These are phyloP conservation scores for Sisyra nigra DNA, from an alignment of 2,888 invertebrate species.

Conservation along the genomic window DNA sequence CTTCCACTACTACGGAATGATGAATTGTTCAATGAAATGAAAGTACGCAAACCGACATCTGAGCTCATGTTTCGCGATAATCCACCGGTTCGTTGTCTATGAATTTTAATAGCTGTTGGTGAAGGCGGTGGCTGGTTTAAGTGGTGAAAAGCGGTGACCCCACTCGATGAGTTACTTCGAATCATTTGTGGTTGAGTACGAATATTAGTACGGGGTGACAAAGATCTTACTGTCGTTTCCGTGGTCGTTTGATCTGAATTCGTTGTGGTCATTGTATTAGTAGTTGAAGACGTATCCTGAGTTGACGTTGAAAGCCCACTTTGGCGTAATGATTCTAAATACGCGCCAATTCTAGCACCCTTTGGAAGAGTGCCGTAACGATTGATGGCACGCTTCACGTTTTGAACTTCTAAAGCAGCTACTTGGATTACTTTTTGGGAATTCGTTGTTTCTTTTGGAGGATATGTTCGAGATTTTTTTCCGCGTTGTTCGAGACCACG, in stretches of 20 bases:
- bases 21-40: conserved; percentile 21
- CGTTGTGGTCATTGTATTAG: conserved; percentile 13
- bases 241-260: conserved; percentile 21
- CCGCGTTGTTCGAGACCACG: conserved; percentile 41
- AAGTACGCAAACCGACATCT: conserved; percentile 29
- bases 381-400: conserved; percentile 86
- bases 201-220: conserved; percentile 47
- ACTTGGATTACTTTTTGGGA: conserved; percentile 36
- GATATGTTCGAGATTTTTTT: conserved; percentile 42
- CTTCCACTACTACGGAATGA: conserved; percentile 37
- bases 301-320: conserved; percentile 40
- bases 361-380: conserved; percentile 95
- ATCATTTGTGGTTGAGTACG: conserved; percentile 70
- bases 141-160: conserved; percentile 45
- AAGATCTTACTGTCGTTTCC: conserved; percentile 31
- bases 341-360: conserved; percentile 91
- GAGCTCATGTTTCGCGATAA: conserved; percentile 23
- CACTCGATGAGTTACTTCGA: conserved; percentile 75
- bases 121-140: conserved; percentile 37
- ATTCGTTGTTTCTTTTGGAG: conserved; percentile 31
- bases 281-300: conserved; percentile 18
- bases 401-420: conserved; percentile 87
- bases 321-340: conserved; percentile 81
- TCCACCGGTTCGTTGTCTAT: conserved; percentile 31
- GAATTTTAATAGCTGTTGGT: conserved; percentile 42